Base-by-base conservation (phyloP, 2,113 vertebrate species). In the Hystrix brachyura region DNA sequence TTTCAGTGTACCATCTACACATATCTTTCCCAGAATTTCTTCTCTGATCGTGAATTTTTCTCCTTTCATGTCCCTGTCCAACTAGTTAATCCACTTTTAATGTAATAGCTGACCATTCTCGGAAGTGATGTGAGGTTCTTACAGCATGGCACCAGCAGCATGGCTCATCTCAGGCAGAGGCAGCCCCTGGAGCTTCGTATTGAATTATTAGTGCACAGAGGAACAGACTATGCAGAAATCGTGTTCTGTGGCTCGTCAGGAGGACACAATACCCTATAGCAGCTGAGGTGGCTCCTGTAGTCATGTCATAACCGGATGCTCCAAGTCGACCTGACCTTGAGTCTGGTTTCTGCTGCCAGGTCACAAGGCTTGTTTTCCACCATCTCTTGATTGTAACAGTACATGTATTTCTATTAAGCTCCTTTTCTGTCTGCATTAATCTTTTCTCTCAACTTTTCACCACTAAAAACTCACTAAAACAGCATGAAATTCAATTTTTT, bases 131-230 rank as follows among this genome's bases (percentile, higher is more conserved):
- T 15, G 32, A 69, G 38, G 62, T 32, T 34, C 14, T 13, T 55
- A 2, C 29, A 32, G 25, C 17, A 32, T 32, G 19, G 1, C 6
- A 15, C 1, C 9, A 21, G 27, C 6, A 1, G 2, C 5, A 7
- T 1, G 15, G 38, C 2, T 59, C 51, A 8, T 10, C 57, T 46
- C 27, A 6, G 7, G 17, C 62, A 74, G 38, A 43, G 29, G 7
- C 9, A 64, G 60, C 59, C 10, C 13, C 43, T 8, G 19, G 32
- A 18, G 21, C 72, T 81, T 74, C 34, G 51, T 34, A 60, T 18
- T 62, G 27, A 38, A 2, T 78, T 74, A 65, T 10, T 57, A 60
- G 32, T 19, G 15, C 0, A 67, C 51, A 93, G 43, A 87, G n/a
- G 8, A 9, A 79, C 7, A 43, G 1, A 4, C 12, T 43, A 23